Conservation (phyloP, 2,797 vertebrate genomes). For the Brotula barbata region DNA sequence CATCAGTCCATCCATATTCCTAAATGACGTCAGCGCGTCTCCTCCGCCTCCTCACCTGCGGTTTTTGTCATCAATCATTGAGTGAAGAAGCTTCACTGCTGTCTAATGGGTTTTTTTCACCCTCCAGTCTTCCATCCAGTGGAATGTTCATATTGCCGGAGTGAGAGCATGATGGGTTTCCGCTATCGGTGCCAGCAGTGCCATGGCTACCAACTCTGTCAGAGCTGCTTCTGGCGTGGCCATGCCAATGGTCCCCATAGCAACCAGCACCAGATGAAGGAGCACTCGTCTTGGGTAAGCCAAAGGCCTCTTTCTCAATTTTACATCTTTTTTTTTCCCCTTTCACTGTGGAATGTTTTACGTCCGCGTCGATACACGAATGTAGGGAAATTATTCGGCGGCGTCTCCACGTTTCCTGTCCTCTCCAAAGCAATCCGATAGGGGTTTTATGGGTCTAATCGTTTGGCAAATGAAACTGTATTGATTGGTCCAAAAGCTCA, state of each 20-base stretch:
- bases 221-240: conserved; percentile 97
- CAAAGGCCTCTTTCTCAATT: conserved; percentile 17
- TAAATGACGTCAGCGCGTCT: no score
- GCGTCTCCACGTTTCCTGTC: conserved; percentile 14
- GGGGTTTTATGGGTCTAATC: conserved; percentile 46
- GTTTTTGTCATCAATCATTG: no score
- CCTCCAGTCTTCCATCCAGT: conserved; percentile 96
- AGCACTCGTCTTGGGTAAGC: conserved; percentile 97
- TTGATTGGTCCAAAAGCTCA: conserved; percentile 53
- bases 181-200: conserved; percentile 98
- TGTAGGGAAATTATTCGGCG: neutral
- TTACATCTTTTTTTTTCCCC: conserved; percentile 2
- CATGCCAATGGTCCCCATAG: conserved; percentile 94
- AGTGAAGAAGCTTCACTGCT: neutral
- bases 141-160: conserved; percentile 95
- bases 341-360: conserved; percentile 26
- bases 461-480: conserved; percentile 49
- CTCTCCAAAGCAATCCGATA: conserved; percentile 22
- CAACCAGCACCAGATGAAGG: conserved; percentile 99
- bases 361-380: no score
- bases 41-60: no score
- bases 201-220: conserved; percentile 98
- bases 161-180: conserved; percentile 99
- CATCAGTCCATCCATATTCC: no score
- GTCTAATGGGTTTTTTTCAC: neutral